phyloP scores from a whole-genome alignment of 1,140 invertebrate genomes.

The Parapsyche elsis region DNA sequence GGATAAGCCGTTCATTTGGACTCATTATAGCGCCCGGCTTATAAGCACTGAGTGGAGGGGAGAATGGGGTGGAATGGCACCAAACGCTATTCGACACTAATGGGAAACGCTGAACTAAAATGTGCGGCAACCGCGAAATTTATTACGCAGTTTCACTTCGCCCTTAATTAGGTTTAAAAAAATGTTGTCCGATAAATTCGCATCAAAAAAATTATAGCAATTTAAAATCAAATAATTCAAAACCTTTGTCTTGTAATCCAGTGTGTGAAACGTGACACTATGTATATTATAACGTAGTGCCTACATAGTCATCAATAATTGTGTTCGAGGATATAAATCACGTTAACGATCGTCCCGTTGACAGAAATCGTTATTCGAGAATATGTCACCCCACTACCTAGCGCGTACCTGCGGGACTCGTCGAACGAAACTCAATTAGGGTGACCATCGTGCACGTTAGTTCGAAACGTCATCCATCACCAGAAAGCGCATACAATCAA shows the following conservation, averaged over 20 bases:
- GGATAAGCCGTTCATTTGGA: not conserved
- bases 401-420: not conserved
- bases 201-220: no score
- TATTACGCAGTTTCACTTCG: no score
- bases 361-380: slow-evolving; percentile 20
- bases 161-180: no score
- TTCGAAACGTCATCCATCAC: no score
- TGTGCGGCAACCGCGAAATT: no score
- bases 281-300: not conserved
- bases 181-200: no score
- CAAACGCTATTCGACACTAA: not conserved
- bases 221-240: no score
- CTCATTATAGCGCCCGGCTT: not conserved
- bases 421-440: not conserved
- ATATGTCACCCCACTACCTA: not conserved
- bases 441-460: not conserved
- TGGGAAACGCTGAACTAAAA: not conserved
- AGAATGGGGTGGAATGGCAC: not conserved
- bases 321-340: slow-evolving; percentile 14
- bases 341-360: not conserved
- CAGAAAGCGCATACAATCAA: no score
- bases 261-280: not conserved
- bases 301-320: slow-evolving; percentile 11
- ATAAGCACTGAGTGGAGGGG: not conserved
- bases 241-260: no score